phyloP scores from a whole-genome alignment of 2,888 invertebrate species.

The Agrotis exclamationis region DNA sequence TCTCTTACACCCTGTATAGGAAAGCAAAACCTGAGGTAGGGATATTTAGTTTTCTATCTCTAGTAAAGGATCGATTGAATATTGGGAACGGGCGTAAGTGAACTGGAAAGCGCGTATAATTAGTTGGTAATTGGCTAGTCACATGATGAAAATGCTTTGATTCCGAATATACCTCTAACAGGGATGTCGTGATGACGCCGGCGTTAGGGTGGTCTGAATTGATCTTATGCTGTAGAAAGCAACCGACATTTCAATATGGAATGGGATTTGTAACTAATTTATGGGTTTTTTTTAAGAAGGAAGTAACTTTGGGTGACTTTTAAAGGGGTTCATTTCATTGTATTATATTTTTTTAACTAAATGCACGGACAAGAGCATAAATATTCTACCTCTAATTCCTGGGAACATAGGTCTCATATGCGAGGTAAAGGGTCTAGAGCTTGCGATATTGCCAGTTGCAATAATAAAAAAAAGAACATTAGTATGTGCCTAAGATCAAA shows the following conservation, averaged over 20 bases:
- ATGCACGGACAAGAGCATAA: too few species aligned
- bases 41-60: too few species aligned
- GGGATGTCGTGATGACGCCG: not conserved
- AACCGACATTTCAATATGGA: not conserved
- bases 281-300: too few species aligned
- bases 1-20: too few species aligned
- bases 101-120: too few species aligned
- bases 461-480: not conserved
- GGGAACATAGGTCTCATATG: too few species aligned
- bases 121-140: too few species aligned
- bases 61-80: too few species aligned
- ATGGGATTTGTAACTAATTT: slow-evolving; percentile 23
- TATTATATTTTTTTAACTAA: slow-evolving; percentile 1
- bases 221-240: not conserved
- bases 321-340: not conserved
- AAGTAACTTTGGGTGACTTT: not conserved
- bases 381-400: too few species aligned
- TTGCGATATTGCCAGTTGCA: not conserved
- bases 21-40: too few species aligned
- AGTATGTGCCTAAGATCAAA: too few species aligned
- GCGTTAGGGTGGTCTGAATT: not conserved
- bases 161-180: not conserved
- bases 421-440: not conserved
- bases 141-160: not conserved
- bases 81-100: too few species aligned